Percentiles rank a stretch among this genome's conserved stretches.
Evolutionary conservation across 2,797 vertebrate genomes (phyloP).

Genomic region (Heliangelus exortis): DNA sequence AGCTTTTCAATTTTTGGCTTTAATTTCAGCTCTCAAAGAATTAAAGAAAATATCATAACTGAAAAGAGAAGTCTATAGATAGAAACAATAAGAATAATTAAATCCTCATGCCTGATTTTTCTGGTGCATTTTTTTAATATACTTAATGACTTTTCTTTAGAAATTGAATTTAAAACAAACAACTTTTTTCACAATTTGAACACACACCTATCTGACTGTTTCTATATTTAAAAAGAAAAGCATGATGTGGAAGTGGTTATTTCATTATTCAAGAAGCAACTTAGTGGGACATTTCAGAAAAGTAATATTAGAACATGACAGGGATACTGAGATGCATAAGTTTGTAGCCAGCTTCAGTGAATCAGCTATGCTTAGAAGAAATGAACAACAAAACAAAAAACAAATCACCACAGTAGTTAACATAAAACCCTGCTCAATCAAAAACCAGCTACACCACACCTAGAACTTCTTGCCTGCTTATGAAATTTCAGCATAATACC

Average conservation of each 20-base stretch:
- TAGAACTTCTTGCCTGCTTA: accelerated
- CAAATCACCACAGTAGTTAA: accelerated
- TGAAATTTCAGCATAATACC: not conserved
- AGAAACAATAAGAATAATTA: not conserved
- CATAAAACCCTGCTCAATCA: not conserved
- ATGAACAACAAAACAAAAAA: not conserved
- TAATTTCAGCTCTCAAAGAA: not conserved
- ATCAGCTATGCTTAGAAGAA: accelerated
- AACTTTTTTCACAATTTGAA: accelerated
- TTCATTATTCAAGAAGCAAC: accelerated
- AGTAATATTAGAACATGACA: accelerated
- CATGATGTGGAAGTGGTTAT: accelerated
- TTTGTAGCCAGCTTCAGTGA: not conserved
- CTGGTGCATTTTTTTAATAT: accelerated
- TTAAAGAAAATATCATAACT: not conserved
- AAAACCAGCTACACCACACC: not conserved
- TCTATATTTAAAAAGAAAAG: not conserved
- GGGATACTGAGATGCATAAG: accelerated
- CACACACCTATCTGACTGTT: accelerated
- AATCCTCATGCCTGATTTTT: not conserved
- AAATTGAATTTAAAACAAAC: accelerated
- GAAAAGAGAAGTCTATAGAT: accelerated
- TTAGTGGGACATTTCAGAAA: accelerated
- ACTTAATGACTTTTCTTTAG: accelerated
- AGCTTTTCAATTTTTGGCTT: not conserved